These are phyloP conservation scores for Acanthopleura granulata DNA, from an alignment of 2,888 invertebrate genomes.

Conservation along the genomic window DNA sequence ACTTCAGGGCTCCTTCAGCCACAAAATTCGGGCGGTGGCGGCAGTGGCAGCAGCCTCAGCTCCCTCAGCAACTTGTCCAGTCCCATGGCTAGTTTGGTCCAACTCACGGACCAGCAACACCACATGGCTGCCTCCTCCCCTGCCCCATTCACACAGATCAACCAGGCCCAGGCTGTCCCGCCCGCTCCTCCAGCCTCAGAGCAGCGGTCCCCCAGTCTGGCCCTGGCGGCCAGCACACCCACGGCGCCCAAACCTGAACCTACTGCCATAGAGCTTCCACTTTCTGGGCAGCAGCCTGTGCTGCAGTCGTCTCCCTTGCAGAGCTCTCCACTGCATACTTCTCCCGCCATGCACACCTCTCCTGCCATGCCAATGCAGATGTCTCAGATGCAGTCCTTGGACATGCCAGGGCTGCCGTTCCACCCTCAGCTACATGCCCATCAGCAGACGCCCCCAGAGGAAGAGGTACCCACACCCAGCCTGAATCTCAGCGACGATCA, in stretches of 20 bases:
- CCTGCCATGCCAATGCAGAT: neutral
- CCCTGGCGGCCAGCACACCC: neutral
- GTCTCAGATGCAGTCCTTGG: constrained; percentile 11
- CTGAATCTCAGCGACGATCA: neutral
- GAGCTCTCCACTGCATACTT: neutral
- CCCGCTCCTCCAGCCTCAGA: neutral
- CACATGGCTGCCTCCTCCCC: neutral
- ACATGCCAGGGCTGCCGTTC: constrained; percentile 11
- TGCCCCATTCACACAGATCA: neutral
- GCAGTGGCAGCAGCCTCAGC: neutral
- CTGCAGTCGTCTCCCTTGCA: neutral
- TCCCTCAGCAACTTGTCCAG: neutral
- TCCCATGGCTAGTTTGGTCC: neutral
- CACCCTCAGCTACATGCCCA: constrained; percentile 4
- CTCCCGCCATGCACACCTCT: neutral
- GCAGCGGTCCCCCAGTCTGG: neutral
- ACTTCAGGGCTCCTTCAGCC: too few relatives aligned
- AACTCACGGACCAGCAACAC: neutral
- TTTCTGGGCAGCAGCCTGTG: neutral
- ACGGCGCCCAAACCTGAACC: neutral
- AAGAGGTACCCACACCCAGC: neutral
- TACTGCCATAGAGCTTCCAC: neutral
- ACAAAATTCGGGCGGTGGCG: neutral
- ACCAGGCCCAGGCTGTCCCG: neutral
- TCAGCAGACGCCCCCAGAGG: neutral